Evolutionary conservation across 2,797 vertebrate species (phyloP).

Genomic region (Eutrigla gurnardus): DNA sequence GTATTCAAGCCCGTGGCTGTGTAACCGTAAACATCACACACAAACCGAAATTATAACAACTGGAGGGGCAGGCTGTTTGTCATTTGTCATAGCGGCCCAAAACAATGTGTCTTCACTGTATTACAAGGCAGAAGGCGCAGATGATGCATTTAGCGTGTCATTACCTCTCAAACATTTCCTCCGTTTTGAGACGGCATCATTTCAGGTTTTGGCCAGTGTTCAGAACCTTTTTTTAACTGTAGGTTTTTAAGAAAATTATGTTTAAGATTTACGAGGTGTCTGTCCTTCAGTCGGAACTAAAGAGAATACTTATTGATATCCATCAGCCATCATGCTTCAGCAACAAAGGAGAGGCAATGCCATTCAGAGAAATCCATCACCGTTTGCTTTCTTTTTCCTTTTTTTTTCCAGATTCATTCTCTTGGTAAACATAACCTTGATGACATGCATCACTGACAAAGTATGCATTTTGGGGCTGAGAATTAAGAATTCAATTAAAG

Average conservation of each 20-base stretch:
- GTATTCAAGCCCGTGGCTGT: constrained; percentile 58
- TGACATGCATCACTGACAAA: constrained; percentile 37
- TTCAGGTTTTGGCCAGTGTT: constrained; percentile 29
- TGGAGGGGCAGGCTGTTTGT: constrained; percentile 54
- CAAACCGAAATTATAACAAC: constrained; percentile 67
- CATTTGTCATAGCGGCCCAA: constrained; percentile 65
- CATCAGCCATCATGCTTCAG: constrained; percentile 56
- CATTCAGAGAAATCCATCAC: constrained; percentile 61
- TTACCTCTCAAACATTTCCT: constrained; percentile 50
- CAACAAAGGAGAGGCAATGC: constrained; percentile 49
- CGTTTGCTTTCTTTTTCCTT: constrained; percentile 41
- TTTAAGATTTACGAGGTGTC: constrained; percentile 47
- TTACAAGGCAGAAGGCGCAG: constrained; percentile 50
- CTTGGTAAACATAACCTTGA: constrained; percentile 48
- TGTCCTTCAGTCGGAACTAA: constrained; percentile 55
- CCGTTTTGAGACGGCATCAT: constrained; percentile 21
- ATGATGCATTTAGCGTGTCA: constrained; percentile 55
- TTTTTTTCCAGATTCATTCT: constrained; percentile 34
- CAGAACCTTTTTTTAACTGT: constrained; percentile 47
- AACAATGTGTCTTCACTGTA: constrained; percentile 52
- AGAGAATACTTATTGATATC: constrained; percentile 58
- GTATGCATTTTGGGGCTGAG: constrained; percentile 5
- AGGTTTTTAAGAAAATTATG: constrained; percentile 47
- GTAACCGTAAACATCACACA: constrained; percentile 57
- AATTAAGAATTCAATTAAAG: not conserved